Evolutionary conservation across 1,140 invertebrate genomes (phyloP), one percentile per base, ranked within the genome.

Genomic region (Homalodisca vitripennis): DNA sequence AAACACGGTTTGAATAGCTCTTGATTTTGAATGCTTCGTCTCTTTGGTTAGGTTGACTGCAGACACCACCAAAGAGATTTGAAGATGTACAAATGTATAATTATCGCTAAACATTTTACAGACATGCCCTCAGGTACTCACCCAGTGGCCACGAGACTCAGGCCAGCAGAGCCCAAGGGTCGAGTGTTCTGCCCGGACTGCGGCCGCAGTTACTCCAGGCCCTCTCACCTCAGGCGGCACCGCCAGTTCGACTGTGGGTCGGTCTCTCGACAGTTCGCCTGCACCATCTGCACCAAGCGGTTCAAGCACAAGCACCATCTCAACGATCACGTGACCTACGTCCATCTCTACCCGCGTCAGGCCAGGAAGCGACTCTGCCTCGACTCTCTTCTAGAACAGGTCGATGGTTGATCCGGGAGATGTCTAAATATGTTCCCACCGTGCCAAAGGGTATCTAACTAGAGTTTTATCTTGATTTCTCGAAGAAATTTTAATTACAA

Each of bases 151-250:
- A n/a, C n/a, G n/a, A n/a, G n/a, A n/a, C n/a, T n/a, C n/a, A n/a
- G n/a, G n/a, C n/a, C n/a, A n/a, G n/a, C n/a, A n/a, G n/a, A n/a
- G n/a, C n/a, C n/a, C 34, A 41, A 41, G 34, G 6, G 17, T 6
- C 34, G 34, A 6, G 6, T 41, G 6, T 17, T 17, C 34, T 41
- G 34, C 34, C 6, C 6, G 34, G 6, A 17, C 55, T 86, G 86
- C 71, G 84, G 84, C 14, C 85, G 86, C 60, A 79, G 79, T 3
- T 87, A 88, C 73, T 80, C 81, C 1, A 79, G 84, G 20, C 80
- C 80, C 6, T 84, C 86, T 55, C 87, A 86, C 65, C 48, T 51
- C 3, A 14, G 48, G 14, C 62, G 74, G 3, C 74, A 75, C 41
- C 67, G 74, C 13, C 51, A 68, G 13, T 74, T 74, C 66, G 74